Evolutionary conservation across 2,888 invertebrate genomes (phyloP), one percentile per base, ranked within the genome.

Genomic region (Allophyes oxyacanthae): DNA sequence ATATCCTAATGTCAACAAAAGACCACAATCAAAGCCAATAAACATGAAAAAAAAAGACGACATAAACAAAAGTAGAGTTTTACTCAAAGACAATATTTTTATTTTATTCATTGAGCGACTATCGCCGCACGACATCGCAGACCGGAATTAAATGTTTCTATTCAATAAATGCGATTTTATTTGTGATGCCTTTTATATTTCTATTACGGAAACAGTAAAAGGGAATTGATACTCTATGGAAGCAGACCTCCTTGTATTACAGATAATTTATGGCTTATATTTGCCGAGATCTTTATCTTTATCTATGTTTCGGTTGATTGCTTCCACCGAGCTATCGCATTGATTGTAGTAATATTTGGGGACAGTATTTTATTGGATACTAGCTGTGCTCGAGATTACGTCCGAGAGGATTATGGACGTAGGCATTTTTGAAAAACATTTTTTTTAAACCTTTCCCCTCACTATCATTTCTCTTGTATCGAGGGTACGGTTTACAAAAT

Each of bases 131-230:
- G 81, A 82, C 79, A 85, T 86, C 72, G 72, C 46, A 66, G 58
- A 75, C 70, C 71, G 60, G 77, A 84, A 86, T 84, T 86, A 84
- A 86, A 82, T 82, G 79, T 72, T 82, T 82, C 81, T 87, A 89
- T 91, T 91, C 89, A 92, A 92, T 92, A 88, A 87, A 86, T 77
- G 76, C 77, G 69, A 82, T 82, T 78, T 75, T 80, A 87, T 87
- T 82, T 79, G 79, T 78, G 73, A 85, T 85, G 81, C 78, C 82
- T 83, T 89, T 89, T 88, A 88, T 90, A 81, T 89, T 90, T 91
- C 92, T 89, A 91, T 92, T 89, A 91, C 82, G 50, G 69, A 64
- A 66, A 65, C 76, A 74, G 74, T 82, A 80, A 81, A 83, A 82
- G 87, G 84, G 83, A 86, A 84, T 83, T 83, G 85, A 85, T 85